Evolutionary conservation across 2,888 invertebrate species (phyloP).

Genomic region (Steinernema hermaphroditum): DNA sequence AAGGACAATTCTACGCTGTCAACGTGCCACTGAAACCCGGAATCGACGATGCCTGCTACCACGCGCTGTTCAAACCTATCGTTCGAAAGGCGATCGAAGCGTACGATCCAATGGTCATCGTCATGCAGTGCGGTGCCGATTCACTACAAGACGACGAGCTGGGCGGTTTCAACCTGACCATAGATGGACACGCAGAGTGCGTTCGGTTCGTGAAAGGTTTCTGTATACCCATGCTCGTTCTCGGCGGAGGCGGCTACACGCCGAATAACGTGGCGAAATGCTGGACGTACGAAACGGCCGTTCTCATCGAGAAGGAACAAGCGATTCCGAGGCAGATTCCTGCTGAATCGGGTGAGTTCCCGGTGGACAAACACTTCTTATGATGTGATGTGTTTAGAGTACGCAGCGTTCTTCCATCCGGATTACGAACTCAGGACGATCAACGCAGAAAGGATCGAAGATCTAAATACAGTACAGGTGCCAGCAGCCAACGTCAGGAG

Average conservation of each 20-base stretch:
- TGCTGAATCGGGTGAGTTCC: constrained; percentile 48
- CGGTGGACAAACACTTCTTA: too few species aligned
- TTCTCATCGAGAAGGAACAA: constrained; percentile 80
- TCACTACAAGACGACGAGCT: constrained; percentile 90
- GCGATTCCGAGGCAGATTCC: constrained; percentile 91
- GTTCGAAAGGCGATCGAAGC: constrained; percentile 87
- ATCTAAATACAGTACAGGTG: constrained; percentile 86
- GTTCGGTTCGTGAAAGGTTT: constrained; percentile 91
- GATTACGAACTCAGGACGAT: constrained; percentile 95
- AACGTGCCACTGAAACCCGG: constrained; percentile 97
- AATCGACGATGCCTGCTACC: constrained; percentile 79
- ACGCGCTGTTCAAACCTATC: constrained; percentile 82
- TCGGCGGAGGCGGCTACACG: constrained; percentile 89
- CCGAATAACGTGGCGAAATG: constrained; percentile 93
- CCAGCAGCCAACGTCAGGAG: constrained; percentile 31
- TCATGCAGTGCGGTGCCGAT: constrained; percentile 94
- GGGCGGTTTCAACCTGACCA: constrained; percentile 86
- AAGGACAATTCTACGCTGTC: constrained; percentile 82
- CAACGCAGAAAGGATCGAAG: constrained; percentile 80
- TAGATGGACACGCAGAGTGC: constrained; percentile 75
- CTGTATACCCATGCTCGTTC: constrained; percentile 86
- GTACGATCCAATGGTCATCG: constrained; percentile 91
- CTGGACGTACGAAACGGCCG: constrained; percentile 97
- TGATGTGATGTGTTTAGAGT: constrained; percentile 76
- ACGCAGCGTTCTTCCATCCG: constrained; percentile 93